These are phyloP conservation scores for Saguinus midas DNA, from an alignment of 2,113 vertebrate species.

Conservation along the genomic window DNA sequence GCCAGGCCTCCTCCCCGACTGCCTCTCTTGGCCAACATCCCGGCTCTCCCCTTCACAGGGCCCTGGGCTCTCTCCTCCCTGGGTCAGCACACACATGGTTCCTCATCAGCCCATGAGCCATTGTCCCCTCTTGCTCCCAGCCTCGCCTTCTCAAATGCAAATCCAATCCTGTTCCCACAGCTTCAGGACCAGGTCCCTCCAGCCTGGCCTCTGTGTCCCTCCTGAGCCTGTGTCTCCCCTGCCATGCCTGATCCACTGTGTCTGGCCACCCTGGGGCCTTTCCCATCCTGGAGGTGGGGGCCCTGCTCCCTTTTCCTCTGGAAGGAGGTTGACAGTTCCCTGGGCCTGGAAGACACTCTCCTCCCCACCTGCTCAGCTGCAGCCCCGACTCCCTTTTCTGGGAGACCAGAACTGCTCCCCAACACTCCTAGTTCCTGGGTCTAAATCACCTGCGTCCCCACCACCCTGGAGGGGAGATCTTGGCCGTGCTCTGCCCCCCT, in stretches of 20 bases:
- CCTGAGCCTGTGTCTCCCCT: no score
- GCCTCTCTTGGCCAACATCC: background rate
- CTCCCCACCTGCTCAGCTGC: no score
- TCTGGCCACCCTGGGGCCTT: no score
- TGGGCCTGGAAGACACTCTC: background rate
- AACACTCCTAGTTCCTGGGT: no score
- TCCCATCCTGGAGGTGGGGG: background rate
- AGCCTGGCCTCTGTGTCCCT: background rate
- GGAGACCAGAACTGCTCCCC: background rate
- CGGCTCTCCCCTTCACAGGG: background rate
- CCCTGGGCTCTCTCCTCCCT: background rate
- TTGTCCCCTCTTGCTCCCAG: background rate
- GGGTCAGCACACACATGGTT: background rate
- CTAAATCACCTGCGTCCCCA: accelerated
- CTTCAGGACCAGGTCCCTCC: accelerated
- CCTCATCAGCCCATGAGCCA: background rate
- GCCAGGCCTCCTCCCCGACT: no score
- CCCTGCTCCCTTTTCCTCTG: background rate
- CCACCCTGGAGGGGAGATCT: background rate
- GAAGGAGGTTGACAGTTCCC: background rate
- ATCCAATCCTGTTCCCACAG: background rate
- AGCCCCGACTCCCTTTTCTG: background rate
- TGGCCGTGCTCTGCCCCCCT: accelerated
- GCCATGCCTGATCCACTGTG: accelerated
- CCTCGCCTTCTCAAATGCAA: background rate